Conservation (phyloP, 2,888 invertebrate genomes). For the Cecidostiba fungosa region DNA sequence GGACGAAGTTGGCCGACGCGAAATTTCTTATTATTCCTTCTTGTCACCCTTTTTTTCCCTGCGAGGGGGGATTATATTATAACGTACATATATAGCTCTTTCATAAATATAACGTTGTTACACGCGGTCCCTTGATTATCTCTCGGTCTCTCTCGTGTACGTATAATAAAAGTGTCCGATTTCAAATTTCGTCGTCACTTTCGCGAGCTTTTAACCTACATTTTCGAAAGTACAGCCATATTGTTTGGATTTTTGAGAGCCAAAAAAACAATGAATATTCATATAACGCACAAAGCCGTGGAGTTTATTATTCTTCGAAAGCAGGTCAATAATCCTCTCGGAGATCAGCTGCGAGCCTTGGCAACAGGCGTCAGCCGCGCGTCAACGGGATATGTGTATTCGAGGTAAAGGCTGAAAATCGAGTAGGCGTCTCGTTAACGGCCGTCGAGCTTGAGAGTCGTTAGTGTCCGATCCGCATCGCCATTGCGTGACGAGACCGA, state of each 20-base stretch:
- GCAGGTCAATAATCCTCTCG: not conserved
- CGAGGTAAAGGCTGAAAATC: conserved; percentile 14
- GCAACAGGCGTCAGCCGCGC: not conserved
- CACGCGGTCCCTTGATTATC: no score
- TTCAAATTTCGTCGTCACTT: not conserved
- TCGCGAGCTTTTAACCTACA: not conserved
- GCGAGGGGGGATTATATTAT: not conserved
- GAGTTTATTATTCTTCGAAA: not conserved
- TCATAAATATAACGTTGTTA: no score
- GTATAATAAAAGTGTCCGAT: not conserved
- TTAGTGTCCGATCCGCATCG: conserved; percentile 21
- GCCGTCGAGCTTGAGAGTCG: conserved; percentile 23
- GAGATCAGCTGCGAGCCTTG: not conserved
- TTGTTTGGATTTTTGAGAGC: not conserved
- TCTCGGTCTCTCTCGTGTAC: no score
- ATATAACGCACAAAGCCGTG: not conserved
- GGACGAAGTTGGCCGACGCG: not conserved
- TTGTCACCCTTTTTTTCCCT: not conserved
- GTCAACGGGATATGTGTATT: not conserved
- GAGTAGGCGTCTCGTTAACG: conserved; percentile 32
- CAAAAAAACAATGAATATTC: not conserved
- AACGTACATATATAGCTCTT: no score
- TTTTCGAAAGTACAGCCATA: not conserved
- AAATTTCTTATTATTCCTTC: not conserved
- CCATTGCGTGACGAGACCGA: not conserved